Conservation (phyloP, 2,113 vertebrate species). For the Thomomys bottae region DNA sequence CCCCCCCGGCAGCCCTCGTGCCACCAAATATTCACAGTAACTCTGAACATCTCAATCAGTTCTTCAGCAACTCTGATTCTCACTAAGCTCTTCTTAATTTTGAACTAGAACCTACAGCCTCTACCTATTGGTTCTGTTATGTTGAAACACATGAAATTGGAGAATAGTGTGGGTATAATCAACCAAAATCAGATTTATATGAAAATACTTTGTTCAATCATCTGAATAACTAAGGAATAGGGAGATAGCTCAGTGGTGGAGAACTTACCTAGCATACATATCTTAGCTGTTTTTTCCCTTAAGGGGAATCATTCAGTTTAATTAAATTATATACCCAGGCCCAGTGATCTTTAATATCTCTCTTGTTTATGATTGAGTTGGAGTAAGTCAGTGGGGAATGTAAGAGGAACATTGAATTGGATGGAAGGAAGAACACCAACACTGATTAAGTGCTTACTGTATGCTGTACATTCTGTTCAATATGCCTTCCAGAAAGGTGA, state of each 20-base stretch:
- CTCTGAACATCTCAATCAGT: not conserved
- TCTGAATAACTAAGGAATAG: not conserved
- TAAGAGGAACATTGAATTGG: not conserved
- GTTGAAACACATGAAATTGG: not conserved
- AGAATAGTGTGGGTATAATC: not conserved
- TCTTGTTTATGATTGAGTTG: not conserved
- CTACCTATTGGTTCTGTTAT: not conserved
- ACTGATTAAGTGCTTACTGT: not conserved
- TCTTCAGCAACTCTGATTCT: not conserved
- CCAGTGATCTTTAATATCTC: not conserved
- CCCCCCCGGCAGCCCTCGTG: not conserved
- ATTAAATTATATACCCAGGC: conserved; percentile 18
- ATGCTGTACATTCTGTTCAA: not conserved
- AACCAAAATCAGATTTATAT: conserved; percentile 18
- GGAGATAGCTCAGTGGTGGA: not conserved
- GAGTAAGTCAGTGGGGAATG: not conserved
- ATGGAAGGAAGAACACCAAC: not conserved
- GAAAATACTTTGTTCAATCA: not conserved
- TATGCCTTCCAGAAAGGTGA: not conserved
- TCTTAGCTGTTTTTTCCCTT: not conserved
- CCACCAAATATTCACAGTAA: not conserved
- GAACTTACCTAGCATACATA: not conserved
- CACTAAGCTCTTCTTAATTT: conserved; percentile 8
- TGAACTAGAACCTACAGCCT: not conserved
- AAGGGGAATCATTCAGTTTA: not conserved